These are phyloP conservation scores for Agrotis clavis DNA, from an alignment of 2,888 invertebrate species.

Conservation along the genomic window DNA sequence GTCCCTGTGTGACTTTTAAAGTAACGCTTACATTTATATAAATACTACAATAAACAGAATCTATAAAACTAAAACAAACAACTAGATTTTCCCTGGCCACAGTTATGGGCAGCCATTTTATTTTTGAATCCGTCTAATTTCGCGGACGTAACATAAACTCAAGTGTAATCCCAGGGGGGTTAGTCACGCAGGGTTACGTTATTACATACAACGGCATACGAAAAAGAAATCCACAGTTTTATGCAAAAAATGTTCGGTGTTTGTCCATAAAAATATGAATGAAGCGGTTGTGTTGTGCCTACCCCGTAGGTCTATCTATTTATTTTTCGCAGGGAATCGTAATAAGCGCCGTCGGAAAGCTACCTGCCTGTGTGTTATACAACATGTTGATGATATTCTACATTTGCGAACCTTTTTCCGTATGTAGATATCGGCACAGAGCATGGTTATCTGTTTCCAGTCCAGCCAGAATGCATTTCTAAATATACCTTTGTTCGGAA, in stretches of 20 bases:
- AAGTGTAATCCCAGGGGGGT: slow-evolving; percentile 74
- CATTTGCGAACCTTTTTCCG: slow-evolving; percentile 28
- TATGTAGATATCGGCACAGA: not conserved
- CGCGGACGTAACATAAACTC: slow-evolving; percentile 75
- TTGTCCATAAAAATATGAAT: slow-evolving; percentile 70
- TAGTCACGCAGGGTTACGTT: slow-evolving; percentile 73
- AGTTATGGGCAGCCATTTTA: slow-evolving; percentile 69
- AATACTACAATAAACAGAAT: slow-evolving; percentile 2
- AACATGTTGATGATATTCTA: slow-evolving; percentile 34
- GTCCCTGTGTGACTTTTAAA: not conserved
- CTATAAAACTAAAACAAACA: slow-evolving; percentile 25
- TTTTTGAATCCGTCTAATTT: slow-evolving; percentile 78
- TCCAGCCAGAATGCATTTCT: slow-evolving; percentile 25
- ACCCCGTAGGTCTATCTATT: slow-evolving; percentile 47
- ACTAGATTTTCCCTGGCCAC: slow-evolving; percentile 61
- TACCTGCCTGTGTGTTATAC: slow-evolving; percentile 24
- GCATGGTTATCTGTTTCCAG: not conserved
- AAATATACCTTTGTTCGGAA: slow-evolving; percentile 20
- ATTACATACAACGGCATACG: slow-evolving; percentile 71
- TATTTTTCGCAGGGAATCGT: slow-evolving; percentile 58
- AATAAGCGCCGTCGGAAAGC: slow-evolving; percentile 47
- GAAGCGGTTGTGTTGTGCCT: slow-evolving; percentile 59
- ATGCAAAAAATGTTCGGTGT: slow-evolving; percentile 71
- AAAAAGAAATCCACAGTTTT: slow-evolving; percentile 72
- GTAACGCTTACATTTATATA: not conserved